Evolutionary conservation across 1,140 invertebrate genomes (phyloP).

Genomic region (Ridgeia piscesae): DNA sequence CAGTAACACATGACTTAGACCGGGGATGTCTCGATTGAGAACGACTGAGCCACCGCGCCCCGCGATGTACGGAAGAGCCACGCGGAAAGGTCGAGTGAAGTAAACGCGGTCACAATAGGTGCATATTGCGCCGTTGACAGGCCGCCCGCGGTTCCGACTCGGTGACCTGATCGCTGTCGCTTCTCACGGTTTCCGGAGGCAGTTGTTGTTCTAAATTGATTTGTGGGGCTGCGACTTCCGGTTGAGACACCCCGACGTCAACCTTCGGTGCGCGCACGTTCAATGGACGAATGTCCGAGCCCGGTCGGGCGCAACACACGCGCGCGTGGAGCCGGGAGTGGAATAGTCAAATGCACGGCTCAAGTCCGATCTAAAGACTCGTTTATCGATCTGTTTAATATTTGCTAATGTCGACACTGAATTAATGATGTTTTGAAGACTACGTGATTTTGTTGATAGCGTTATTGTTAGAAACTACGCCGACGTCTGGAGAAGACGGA

Average conservation of each 20-base stretch:
- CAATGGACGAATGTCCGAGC: neutral
- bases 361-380: neutral
- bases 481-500: neutral
- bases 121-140: neutral
- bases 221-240: neutral
- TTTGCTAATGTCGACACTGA: neutral
- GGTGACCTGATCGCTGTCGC: neutral
- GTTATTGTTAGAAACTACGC: neutral
- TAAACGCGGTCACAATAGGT: neutral
- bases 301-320: neutral
- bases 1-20: too few species aligned
- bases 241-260: neutral
- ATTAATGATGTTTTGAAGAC: neutral
- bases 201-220: conserved; percentile 1
- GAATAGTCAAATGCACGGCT: neutral
- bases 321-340: too few species aligned
- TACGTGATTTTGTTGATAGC: neutral
- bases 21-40: too few species aligned
- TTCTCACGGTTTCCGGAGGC: neutral
- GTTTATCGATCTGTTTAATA: neutral
- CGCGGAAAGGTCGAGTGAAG: neutral
- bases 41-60: too few species aligned
- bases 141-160: neutral
- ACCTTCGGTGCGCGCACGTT: neutral
- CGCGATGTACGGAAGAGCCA: too few species aligned